Base-by-base conservation (phyloP, 2,113 vertebrate species). In the Pangasianodon gigas region DNA sequence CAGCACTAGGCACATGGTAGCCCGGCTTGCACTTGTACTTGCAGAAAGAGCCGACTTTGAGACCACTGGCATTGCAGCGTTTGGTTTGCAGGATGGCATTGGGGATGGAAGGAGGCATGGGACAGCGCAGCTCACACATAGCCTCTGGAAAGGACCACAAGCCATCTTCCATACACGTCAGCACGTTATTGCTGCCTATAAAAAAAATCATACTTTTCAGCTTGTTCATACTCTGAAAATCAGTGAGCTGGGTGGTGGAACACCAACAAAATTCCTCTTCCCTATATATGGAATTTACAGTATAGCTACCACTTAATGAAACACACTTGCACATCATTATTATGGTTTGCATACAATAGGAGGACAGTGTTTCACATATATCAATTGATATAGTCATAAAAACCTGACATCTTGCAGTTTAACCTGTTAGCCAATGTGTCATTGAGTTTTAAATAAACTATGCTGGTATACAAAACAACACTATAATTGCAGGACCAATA, bases 71-170 rank as follows among this genome's bases (percentile, higher is more conserved):
- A 1, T 95, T 96, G 92, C 98, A 99, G 18, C 97, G 97, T 80
- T 96, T 95, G 0, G 98, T 99, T 93, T 98, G 98, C 54, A 99
- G 97, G 84, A 97, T 95, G 0, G 98, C 98, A 0, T 98, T 97
- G 81, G 97, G 96, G 10, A 99, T 95, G 0, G 95, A 56, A n/a
- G 97, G 97, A 2, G 98, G 98, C 8, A 97, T 96, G 0, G 96
- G 96, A 91, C 98, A 99, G 95, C 98, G 97, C 60, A 99, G 96
- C 94, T 99, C 98, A 83, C 98, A 99, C 37, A 99, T 94, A 48
- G 98, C 97, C 88, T 99, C 98, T 0, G 98, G 98, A 89, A 99
- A 99, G 29, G 98, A 99, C 98, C 98, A 99, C 81, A 99, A 95
- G 0, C 98, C 98, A 0, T 99, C 98, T 82, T 98, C 98, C 92